These are phyloP conservation scores for Dasypolia templi DNA, from an alignment of 2,888 invertebrate genomes.

Conservation along the genomic window DNA sequence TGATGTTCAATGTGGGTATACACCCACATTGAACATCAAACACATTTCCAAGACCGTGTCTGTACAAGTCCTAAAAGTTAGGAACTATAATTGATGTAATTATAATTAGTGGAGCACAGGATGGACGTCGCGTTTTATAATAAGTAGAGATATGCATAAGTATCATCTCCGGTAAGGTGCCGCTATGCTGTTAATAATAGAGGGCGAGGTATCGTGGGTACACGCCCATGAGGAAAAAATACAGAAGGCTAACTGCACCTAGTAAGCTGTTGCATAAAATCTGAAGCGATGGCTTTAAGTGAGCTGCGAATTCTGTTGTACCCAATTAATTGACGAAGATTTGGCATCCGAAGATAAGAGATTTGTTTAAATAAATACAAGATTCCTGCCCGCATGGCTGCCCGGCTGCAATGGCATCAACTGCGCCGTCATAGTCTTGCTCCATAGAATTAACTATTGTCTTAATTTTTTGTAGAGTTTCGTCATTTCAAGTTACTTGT, in stretches of 20 bases:
- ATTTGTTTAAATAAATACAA: background rate
- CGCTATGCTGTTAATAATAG: conserved; percentile 72
- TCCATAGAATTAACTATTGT: background rate
- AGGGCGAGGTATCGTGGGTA: conserved; percentile 65
- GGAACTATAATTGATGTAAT: conserved; percentile 50
- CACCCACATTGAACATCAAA: background rate
- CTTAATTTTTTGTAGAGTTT: background rate
- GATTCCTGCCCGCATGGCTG: background rate
- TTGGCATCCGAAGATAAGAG: background rate
- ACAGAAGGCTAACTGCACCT: conserved; percentile 33
- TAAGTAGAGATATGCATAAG: conserved; percentile 54
- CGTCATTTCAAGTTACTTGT: background rate
- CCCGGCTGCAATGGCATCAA: background rate
- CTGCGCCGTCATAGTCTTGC: background rate
- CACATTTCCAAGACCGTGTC: background rate
- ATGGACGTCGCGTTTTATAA: conserved; percentile 50
- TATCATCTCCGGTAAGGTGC: conserved; percentile 58
- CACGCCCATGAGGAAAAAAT: conserved; percentile 5
- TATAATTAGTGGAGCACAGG: conserved; percentile 44
- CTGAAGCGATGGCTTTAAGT: background rate
- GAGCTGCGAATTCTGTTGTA: background rate
- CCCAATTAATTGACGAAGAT: background rate
- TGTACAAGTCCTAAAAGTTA: background rate
- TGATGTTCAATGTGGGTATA: no score
- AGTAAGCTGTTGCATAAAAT: background rate